Base-by-base conservation (phyloP, 2,888 invertebrate species). In the Dynastes maya region DNA sequence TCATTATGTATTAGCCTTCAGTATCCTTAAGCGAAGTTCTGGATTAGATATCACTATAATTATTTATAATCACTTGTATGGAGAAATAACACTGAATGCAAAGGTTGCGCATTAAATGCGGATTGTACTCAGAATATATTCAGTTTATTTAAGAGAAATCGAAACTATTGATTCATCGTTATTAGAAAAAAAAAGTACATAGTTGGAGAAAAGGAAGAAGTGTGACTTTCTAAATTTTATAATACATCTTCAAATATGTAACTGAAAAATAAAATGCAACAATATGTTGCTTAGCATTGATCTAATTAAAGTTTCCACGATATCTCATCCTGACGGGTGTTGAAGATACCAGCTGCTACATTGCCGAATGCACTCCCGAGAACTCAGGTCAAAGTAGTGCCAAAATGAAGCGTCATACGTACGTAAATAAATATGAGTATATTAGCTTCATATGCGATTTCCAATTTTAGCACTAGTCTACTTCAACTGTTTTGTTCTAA, bases 31-130 rank as follows among this genome's bases (percentile, higher is more conserved):
- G 45, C 61, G 11, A 49, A 61, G 49, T 74, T 45, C 45, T 61
- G 61, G 22, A 74, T 61, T 72, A 61, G 9, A 74, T 16, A 45
- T 22, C 37, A 71, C 71, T 55, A 71, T 71, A 55, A 71, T 71
- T 71, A 71, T 71, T n/a, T 71, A n/a, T 53, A 70, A 70, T 27
- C 27, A 32, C 16, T 71, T 71, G 27, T 37, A 71, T 53, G 32
- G n/a, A 13, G 55, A 11, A 65, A 65, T 5, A 65, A 40, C 16
- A 32, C 5, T n/a, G 13, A 40, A 45, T n/a, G 40, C 16, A 40
- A 64, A 53, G 53, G 22, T 13, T 55, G 13, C n/a, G n/a, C 13
- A 55, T 55, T 55, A 55, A 8, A n/a, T 55, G 5, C n/a, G n/a
- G 2, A 16, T 16, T 55, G n/a, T 22, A 55, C 1, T 2, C 45